Evolutionary conservation across 2,113 vertebrate genomes (phyloP).

Genomic region (Erinaceus europaeus): DNA sequence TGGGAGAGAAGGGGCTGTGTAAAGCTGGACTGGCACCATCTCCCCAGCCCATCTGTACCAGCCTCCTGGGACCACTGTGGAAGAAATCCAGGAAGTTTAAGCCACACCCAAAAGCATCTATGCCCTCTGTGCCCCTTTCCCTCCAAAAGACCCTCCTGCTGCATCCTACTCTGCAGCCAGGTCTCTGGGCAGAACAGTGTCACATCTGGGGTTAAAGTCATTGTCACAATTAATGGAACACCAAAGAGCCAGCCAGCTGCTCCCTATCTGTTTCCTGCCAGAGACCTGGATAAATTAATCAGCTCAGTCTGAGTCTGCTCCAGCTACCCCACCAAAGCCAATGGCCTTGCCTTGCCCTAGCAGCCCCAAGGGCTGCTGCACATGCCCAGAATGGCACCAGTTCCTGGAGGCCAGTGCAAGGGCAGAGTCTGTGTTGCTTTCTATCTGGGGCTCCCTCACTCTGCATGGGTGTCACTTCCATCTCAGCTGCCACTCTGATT

Average conservation of each 20-base stretch:
- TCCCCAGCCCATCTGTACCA: not conserved
- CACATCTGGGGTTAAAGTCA: conserved; percentile 75
- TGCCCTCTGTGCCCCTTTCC: not conserved
- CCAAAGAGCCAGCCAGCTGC: conserved; percentile 69
- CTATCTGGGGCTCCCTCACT: not conserved
- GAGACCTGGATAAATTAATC: conserved; percentile 68
- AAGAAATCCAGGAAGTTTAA: not conserved
- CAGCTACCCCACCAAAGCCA: conserved; percentile 14
- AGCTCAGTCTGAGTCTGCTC: conserved; percentile 1
- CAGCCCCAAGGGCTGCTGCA: not conserved
- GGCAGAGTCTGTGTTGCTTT: not conserved
- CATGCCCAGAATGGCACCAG: not conserved
- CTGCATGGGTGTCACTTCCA: not conserved
- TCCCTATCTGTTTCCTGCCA: conserved; percentile 70
- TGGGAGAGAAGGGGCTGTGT: accelerated
- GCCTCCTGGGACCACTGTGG: not conserved
- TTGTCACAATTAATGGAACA: conserved; percentile 68
- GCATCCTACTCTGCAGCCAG: not conserved
- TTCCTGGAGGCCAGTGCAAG: not conserved
- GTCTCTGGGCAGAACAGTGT: not conserved
- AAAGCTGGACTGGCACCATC: not conserved
- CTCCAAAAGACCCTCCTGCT: not conserved
- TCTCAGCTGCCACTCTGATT: not conserved
- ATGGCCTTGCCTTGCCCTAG: not conserved
- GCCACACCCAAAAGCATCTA: not conserved